Base-by-base conservation (phyloP, 64 coral and sea anemone species). In the Montipora capricornis region DNA sequence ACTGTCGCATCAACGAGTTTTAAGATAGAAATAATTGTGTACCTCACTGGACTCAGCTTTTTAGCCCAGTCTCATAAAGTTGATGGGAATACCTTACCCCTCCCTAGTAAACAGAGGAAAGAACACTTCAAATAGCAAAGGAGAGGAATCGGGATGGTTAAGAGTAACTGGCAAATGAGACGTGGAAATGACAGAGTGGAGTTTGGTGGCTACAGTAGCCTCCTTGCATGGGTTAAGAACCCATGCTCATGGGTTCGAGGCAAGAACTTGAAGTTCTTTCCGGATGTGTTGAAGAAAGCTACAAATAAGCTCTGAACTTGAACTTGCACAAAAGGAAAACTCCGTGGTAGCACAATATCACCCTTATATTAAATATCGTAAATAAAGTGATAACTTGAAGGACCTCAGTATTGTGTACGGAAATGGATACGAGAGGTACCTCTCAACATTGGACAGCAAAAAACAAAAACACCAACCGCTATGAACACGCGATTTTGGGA, bases 401-500 rank as follows among this genome's bases (percentile, higher is more conserved):
- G 5, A 26, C 20, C 70, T 20, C 26, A 26, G 29, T 37, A 37
- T 37, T 4, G 44, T 80, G 5, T 17, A 84, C 58, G 59, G 81
- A 84, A 68, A 68, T 66, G 59, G 29, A 12, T 15, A 24, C 53
- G 61, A 82, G 53, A 55, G 7, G 0, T 76, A 76, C n/a, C 59
- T 68, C 81, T 20, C 47, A 19, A 84, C 4, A 0, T 66, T 19
- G 19, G 22, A 37, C 16, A 44, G 7, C 8, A 46, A 68, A 3
- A 86, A 86, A 86, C 45, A 19, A 12, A 86, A 50, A 73, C 82
- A 86, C 24, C 45, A 3, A 50, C 47, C 80, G 76, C 76, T 37
- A 64, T 82, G 26, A 86, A 73, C 82, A 86, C 82, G 82, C 82
- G 47, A 82, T 44, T 64, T 64, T 37, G n/a, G 12, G n/a, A n/a